Evolutionary conservation across 2,888 invertebrate species (phyloP), one percentile per base, ranked within the genome.

Genomic region (Deladenus siricidicola): DNA sequence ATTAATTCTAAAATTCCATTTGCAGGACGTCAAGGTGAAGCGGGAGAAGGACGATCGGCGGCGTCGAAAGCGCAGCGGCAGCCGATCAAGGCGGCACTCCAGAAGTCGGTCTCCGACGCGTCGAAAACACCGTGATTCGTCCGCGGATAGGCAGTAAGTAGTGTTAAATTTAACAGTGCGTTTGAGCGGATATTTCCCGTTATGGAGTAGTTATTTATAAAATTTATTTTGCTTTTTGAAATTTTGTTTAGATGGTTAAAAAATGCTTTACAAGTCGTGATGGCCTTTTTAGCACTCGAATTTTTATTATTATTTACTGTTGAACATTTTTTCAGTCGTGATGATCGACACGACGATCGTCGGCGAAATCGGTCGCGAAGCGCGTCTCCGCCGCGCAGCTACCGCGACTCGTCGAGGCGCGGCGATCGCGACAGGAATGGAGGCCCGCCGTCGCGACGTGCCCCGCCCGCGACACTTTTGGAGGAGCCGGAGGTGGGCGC

Each of bases 401-500:
- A 42, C 24, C 34, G 29, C 39, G 39, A 14, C 39, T 6, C 39
- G 6, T 14, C 8, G 14, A n/a, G 52, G n/a, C 21, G 57, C n/a
- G 19, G 30, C 14, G 58, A 58, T 53, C 42, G 52, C 45, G 58
- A 21, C 44, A 34, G 53, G 21, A 26, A 47, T 17, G 53, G 65
- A n/a, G 19, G 60, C 17, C 30, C 56, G 43, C 57, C 70, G 8
- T 54, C 54, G 2, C 17, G 47, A 66, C 65, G 65, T 44, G 66
- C 69, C 17, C 65, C 62, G 56, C 50, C 50, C 26, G 52, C 42
- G 2, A 60, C 78, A 23, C 69, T 82, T 56, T 81, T 83, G 0
- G 77, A 80, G 45, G 83, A 83, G 66, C 83, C 84, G 29, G 81
- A 77, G 70, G 80, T 83, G 29, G 83, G 83, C 58, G 80, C 87